Base-by-base conservation (phyloP, 2,797 vertebrate genomes). In the Enteromius thamalakanensis region DNA sequence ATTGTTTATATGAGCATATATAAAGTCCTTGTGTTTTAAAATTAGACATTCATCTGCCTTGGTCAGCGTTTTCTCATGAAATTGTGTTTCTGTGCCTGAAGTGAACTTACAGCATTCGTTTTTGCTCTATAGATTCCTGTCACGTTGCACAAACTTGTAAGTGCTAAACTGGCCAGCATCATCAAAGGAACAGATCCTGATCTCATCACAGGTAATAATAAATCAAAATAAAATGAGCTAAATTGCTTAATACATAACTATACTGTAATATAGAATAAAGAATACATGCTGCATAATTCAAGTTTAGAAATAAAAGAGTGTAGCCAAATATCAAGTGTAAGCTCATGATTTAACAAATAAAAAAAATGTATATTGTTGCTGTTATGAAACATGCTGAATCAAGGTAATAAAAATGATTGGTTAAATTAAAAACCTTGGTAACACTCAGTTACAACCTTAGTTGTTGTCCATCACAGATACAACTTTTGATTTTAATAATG, bases 71-170 rank as follows among this genome's bases (percentile, higher is more conserved):
- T 10, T 47, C 42, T 62, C 12, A 15, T 62, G 7, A 29, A 34
- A 49, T 11, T 3, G 21, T 58, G 32, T 60, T 60, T 40, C 6
- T 51, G 60, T 5, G 17, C 6, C 17, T 70, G 17, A 60, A 11
- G 23, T 47, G 45, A 47, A 21, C 40, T 34, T 17, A 70, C 68
- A 49, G 19, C 12, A 49, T 11, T 42, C 11, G 8, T 17, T 77
- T 88, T 0, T 82, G 87, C n/a, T 65, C 76, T 88, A 99, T 88
- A 99, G 98, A 96, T 98, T 89, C 97, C 98, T 4, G 95, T 92
- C 77, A 93, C 94, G 0, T 88, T 99, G 88, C 97, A 99, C 92
- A 97, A 96, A 91, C 96, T 98, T 93, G 98, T 99, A 87, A 96
- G 97, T 86, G 93, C 97, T 83, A 96, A 96, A 87, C 92, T 99